phyloP scores from a whole-genome alignment of 1,140 invertebrate genomes.

The Penaeus chinensis region DNA sequence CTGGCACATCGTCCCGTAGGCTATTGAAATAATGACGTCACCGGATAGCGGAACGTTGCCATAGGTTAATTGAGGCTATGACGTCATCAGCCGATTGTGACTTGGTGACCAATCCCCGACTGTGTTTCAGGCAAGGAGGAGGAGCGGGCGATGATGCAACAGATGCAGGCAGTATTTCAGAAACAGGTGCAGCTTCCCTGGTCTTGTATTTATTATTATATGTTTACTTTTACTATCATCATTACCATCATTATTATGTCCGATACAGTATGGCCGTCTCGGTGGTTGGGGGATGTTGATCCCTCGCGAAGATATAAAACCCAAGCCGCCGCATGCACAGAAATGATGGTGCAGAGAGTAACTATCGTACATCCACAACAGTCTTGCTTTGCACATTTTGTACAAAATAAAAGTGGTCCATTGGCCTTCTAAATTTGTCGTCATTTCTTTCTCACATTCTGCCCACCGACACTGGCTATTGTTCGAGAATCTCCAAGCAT shows the following conservation, averaged over 20 bases:
- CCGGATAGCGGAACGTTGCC: not conserved
- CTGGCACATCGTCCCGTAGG: constrained; percentile 5
- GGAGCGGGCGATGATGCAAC: constrained; percentile 93
- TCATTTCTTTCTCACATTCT: constrained; percentile 10
- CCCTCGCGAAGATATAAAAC: constrained; percentile 28
- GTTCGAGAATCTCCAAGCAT: too few species aligned
- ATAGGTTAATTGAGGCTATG: not conserved
- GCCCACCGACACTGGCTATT: too few species aligned
- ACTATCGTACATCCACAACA: constrained; percentile 13
- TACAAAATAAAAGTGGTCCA: too few species aligned
- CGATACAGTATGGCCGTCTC: constrained; percentile 52
- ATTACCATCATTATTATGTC: constrained; percentile 49
- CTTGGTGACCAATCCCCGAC: constrained; percentile 43
- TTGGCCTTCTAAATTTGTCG: too few species aligned
- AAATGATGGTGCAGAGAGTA: constrained; percentile 43
- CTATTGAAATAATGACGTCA: constrained; percentile 15
- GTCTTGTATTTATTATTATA: constrained; percentile 52
- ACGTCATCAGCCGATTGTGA: constrained; percentile 28
- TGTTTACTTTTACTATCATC: constrained; percentile 41
- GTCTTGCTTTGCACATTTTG: not conserved
- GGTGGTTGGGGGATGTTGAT: constrained; percentile 46
- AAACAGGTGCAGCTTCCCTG: constrained; percentile 82
- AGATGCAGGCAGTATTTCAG: constrained; percentile 94
- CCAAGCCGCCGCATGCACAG: constrained; percentile 35
- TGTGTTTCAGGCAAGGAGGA: constrained; percentile 88